phyloP scores from a whole-genome alignment of 2,797 vertebrate species.

The Catostomus latipinnis region DNA sequence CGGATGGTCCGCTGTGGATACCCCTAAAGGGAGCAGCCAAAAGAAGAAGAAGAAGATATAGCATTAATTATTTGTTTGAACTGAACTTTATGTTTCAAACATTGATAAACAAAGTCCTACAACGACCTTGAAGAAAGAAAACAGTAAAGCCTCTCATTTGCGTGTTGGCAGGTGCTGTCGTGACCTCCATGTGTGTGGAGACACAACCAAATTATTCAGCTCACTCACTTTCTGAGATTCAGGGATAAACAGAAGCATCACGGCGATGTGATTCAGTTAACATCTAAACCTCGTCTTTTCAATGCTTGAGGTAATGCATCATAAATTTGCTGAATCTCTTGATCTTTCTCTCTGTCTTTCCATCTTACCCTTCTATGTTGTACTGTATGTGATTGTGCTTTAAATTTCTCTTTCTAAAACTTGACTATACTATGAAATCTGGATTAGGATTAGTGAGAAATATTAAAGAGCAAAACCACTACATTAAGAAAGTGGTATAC shows the following conservation, averaged over 20 bases:
- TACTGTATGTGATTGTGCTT: conserved; percentile 15
- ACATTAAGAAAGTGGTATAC: background rate
- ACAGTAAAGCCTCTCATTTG: conserved; percentile 15
- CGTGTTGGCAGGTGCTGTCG: background rate
- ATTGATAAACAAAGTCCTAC: background rate
- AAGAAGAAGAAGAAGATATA: no score
- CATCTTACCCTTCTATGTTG: conserved; percentile 7
- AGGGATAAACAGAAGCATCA: conserved; percentile 20
- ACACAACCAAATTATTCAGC: conserved; percentile 3
- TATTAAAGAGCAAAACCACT: background rate
- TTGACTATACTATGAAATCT: background rate
- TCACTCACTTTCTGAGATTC: conserved; percentile 13
- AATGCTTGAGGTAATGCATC: background rate
- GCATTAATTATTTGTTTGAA: background rate
- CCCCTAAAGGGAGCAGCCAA: no score
- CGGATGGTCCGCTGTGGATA: no score
- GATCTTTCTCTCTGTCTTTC: background rate
- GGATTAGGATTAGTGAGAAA: conserved; percentile 1
- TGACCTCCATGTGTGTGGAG: conserved; percentile 20
- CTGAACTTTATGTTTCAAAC: background rate
- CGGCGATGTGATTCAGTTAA: conserved; percentile 5
- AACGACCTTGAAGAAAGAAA: conserved; percentile 22
- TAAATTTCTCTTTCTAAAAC: conserved; percentile 2
- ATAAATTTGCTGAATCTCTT: conserved; percentile 4
- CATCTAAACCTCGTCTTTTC: conserved; percentile 11